Conservation (phyloP, 2,888 invertebrate genomes). For the Tortricodes alternella region DNA sequence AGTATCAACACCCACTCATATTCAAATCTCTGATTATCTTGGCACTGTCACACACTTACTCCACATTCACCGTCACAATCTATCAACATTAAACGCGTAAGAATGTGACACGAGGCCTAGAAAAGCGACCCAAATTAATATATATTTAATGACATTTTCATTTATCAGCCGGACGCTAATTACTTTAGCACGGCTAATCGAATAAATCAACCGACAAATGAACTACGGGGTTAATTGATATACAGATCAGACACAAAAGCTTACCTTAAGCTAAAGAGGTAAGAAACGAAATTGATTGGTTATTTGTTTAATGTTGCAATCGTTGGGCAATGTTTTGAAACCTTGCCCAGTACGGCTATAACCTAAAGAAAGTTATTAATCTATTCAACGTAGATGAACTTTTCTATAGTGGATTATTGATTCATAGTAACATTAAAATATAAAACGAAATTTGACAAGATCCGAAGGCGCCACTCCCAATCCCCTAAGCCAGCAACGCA, state of each 20-base stretch:
- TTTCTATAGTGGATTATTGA: no score
- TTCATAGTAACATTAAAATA: no score
- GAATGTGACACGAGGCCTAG: background rate
- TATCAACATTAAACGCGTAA: slow-evolving; percentile 5
- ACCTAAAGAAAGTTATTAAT: background rate
- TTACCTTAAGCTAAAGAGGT: background rate
- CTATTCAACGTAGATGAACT: no score
- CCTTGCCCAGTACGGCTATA: background rate
- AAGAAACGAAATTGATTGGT: background rate
- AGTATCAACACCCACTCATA: background rate
- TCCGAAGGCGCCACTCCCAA: no score
- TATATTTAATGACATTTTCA: slow-evolving; percentile 40
- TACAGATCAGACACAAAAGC: background rate
- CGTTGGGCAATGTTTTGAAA: slow-evolving; percentile 6
- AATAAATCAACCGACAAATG: slow-evolving; percentile 39
- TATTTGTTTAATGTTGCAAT: slow-evolving; percentile 8
- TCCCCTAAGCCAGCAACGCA: no score
- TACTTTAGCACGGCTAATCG: slow-evolving; percentile 38
- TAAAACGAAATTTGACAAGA: no score
- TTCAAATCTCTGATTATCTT: background rate
- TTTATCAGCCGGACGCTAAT: slow-evolving; percentile 45
- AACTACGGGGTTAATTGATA: slow-evolving; percentile 34
- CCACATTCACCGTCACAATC: background rate
- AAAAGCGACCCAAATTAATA: slow-evolving; percentile 34
- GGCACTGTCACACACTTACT: background rate